Evolutionary conservation across 2,888 invertebrate genomes (phyloP).

Genomic region (Cantharis rufa): DNA sequence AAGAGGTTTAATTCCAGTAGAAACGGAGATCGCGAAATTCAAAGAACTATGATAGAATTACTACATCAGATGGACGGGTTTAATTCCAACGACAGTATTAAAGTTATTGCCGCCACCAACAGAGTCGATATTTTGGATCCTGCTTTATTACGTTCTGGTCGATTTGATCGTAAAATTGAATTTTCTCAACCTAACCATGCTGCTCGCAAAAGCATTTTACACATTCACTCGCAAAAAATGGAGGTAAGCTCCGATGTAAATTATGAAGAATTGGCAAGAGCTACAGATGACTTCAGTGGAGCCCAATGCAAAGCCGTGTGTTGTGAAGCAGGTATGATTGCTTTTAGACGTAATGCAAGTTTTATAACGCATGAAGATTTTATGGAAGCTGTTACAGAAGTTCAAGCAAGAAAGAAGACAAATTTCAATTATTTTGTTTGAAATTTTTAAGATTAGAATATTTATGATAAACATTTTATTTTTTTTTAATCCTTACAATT

Average conservation of each 20-base stretch:
- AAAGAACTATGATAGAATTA: slow-evolving; percentile 98
- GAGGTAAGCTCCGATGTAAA: slow-evolving; percentile 92
- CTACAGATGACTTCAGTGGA: slow-evolving; percentile 99
- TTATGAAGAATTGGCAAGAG: slow-evolving; percentile 91
- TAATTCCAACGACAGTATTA: slow-evolving; percentile 96
- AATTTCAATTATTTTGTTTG: slow-evolving; percentile 96
- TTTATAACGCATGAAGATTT: slow-evolving; percentile 98
- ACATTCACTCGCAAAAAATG: slow-evolving; percentile 99
- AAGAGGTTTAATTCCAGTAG: slow-evolving; percentile 97
- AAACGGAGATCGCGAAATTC: slow-evolving; percentile 98
- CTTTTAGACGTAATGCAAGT: slow-evolving; percentile 89
- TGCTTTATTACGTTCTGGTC: slow-evolving; percentile 85
- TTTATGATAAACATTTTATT: too few species aligned
- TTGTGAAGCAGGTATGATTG: slow-evolving; percentile 98
- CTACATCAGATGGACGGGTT: slow-evolving; percentile 97
- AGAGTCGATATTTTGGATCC: slow-evolving; percentile 98
- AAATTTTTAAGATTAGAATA: neutral
- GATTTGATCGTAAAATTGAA: slow-evolving; percentile 98
- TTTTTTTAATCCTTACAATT: too few species aligned
- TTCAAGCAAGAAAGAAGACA: slow-evolving; percentile 99
- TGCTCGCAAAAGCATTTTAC: slow-evolving; percentile 96
- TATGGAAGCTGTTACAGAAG: slow-evolving; percentile 99
- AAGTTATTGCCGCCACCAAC: slow-evolving; percentile 99
- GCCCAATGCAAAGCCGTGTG: slow-evolving; percentile 99
- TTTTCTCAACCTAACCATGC: slow-evolving; percentile 99